A percentile compares a stretch with the other conserved stretches of the same genome.
Evolutionary conservation across 2,113 vertebrate genomes (phyloP).

Genomic region (Suricata suricatta): DNA sequence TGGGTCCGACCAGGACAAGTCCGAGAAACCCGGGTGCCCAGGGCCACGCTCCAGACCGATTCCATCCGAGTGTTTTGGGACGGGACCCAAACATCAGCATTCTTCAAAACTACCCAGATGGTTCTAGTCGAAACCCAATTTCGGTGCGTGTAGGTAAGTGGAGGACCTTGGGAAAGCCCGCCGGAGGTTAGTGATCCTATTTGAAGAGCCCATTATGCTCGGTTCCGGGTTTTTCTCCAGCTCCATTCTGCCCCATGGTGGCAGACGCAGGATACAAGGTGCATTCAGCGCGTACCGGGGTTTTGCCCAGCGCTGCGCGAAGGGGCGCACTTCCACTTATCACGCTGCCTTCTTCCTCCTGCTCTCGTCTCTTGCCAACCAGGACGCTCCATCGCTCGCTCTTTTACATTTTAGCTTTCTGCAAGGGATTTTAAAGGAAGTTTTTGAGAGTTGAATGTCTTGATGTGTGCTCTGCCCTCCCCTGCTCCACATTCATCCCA

Average conservation of each 20-base stretch:
- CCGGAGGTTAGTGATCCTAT: background rate
- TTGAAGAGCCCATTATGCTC: background rate
- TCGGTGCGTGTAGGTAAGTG: too few species aligned
- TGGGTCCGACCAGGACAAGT: background rate
- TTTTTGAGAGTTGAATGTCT: too few species aligned
- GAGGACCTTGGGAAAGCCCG: background rate
- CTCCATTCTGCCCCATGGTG: accelerated
- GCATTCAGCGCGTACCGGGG: background rate
- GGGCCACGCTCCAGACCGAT: background rate
- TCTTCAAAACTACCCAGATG: background rate
- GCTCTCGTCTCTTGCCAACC: background rate
- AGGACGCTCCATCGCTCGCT: background rate
- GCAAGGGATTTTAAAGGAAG: background rate
- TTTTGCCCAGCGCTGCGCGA: too few species aligned
- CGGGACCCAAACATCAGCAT: background rate
- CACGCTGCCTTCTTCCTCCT: too few species aligned
- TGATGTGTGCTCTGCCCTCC: accelerated
- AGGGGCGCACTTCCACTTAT: accelerated
- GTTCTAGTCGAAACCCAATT: background rate
- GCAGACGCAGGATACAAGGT: too few species aligned
- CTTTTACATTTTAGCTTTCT: background rate
- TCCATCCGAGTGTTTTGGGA: too few species aligned
- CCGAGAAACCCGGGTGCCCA: background rate
- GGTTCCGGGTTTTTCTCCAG: background rate
- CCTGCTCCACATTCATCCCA: accelerated